Base-by-base conservation (phyloP, 2,888 invertebrate species). In the Norana najaformis region DNA sequence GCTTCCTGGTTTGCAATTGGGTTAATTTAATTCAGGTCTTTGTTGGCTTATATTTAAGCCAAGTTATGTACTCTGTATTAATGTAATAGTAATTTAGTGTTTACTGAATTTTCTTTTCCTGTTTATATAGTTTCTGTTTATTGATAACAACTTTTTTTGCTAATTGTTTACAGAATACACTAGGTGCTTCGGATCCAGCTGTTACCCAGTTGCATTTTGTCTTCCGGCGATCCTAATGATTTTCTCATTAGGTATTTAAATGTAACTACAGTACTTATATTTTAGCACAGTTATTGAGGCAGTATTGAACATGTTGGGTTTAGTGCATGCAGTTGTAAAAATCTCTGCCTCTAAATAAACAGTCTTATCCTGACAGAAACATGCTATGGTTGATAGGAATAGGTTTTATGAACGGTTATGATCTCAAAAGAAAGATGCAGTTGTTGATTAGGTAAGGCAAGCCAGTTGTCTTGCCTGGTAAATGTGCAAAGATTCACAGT, bases 201-300 rank as follows among this genome's bases (percentile, higher is more conserved):
- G 95, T 91, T 95, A 94, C 92, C 92, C 94, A 16, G 91, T 95
- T 88, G 98, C 98, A 0, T 99, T 98, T 94, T 97, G 98, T 0
- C 96, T 98, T 11, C 98, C 98, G 0, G 97, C 98, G 0, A 93
- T 97, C 89, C 96, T 98, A 0, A 98, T 98, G 98, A 94, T 97
- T 36, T 91, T 97, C 11, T 97, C 98, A 0, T 96, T 98, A 91
- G 94, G 97, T 97, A 95, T 85, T 85, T 69, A 69, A 8, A 69
- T 69, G 30, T 69, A 8, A 1, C 69, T 69, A n/a, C n/a, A n/a
- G n/a, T n/a, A 69, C n/a, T 69, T 69, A n/a, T n/a, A 69, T 3
- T 30, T 69, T 69, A 69, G n/a, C 69, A 69, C 30, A 69, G 13
- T 69, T 69, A n/a, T 69, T 69, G n/a, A 69, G 11, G n/a, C 30